Conservation (phyloP, 2,888 invertebrate species). For the Sarcophaga rosellei region DNA sequence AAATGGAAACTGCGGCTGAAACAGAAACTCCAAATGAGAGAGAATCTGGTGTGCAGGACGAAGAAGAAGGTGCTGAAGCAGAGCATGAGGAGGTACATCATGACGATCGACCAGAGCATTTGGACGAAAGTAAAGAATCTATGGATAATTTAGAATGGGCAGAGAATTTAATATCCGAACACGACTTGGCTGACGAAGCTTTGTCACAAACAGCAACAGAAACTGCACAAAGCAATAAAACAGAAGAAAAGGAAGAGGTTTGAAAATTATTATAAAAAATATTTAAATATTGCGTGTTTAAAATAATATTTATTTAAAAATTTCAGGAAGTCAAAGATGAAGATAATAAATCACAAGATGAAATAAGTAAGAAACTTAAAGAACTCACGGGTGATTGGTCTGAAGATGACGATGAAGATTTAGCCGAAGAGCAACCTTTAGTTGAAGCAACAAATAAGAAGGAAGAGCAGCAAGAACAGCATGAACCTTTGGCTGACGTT, state of each 20-base stretch:
- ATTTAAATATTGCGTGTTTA: background rate
- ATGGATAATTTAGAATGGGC: constrained; percentile 79
- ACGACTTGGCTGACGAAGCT: constrained; percentile 74
- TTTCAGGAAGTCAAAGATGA: constrained; percentile 61
- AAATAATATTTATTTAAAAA: constrained; percentile 3
- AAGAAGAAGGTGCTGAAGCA: constrained; percentile 1
- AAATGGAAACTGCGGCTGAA: constrained; percentile 37
- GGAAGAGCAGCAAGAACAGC: constrained; percentile 26
- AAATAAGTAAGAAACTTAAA: constrained; percentile 78
- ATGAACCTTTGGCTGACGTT: background rate
- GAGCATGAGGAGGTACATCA: constrained; percentile 12
- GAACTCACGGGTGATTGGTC: constrained; percentile 80
- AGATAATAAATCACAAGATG: constrained; percentile 72
- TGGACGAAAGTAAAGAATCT: constrained; percentile 78
- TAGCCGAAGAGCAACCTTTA: constrained; percentile 64
- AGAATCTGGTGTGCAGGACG: constrained; percentile 17
- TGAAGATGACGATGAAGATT: constrained; percentile 78
- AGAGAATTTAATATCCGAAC: constrained; percentile 78
- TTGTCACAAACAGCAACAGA: constrained; percentile 41
- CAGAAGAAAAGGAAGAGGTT: constrained; percentile 51
- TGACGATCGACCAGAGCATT: constrained; percentile 32
- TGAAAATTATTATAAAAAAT: constrained; percentile 24
- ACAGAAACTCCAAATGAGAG: constrained; percentile 22
- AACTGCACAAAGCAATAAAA: constrained; percentile 15
- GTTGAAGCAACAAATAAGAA: constrained; percentile 11